Evolutionary conservation across 2,113 vertebrate genomes (phyloP).

Genomic region (Theristicus caerulescens): DNA sequence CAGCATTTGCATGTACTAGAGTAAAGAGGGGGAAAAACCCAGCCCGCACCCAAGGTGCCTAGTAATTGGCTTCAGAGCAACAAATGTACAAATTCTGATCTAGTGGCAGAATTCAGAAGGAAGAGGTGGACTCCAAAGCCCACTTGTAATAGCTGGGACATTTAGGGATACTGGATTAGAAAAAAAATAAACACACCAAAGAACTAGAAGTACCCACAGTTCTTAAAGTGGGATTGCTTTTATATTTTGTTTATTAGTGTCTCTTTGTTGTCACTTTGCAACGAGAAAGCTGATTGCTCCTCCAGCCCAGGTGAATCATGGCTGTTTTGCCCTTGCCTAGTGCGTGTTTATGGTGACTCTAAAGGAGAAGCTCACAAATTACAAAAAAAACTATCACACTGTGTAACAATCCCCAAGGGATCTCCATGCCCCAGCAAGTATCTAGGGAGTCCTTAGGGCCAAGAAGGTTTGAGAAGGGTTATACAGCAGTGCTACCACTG

Average conservation of each 20-base stretch:
- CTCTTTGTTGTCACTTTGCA: background rate
- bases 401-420: background rate
- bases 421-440: background rate
- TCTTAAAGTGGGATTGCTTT: background rate
- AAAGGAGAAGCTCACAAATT: background rate
- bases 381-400: fast-evolving
- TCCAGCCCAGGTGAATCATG: background rate
- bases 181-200: background rate
- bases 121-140: background rate
- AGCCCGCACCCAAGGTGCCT: background rate
- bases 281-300: background rate
- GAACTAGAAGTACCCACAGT: background rate
- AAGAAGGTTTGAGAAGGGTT: background rate
- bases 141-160: background rate
- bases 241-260: background rate
- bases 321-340: background rate
- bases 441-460: background rate
- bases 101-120: background rate
- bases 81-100: background rate
- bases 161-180: background rate
- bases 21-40: fast-evolving
- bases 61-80: background rate
- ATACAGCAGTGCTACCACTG: background rate
- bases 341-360: background rate
- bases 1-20: background rate